These are phyloP conservation scores for Cygnus olor DNA, from an alignment of 2,797 vertebrate genomes.

Conservation along the genomic window DNA sequence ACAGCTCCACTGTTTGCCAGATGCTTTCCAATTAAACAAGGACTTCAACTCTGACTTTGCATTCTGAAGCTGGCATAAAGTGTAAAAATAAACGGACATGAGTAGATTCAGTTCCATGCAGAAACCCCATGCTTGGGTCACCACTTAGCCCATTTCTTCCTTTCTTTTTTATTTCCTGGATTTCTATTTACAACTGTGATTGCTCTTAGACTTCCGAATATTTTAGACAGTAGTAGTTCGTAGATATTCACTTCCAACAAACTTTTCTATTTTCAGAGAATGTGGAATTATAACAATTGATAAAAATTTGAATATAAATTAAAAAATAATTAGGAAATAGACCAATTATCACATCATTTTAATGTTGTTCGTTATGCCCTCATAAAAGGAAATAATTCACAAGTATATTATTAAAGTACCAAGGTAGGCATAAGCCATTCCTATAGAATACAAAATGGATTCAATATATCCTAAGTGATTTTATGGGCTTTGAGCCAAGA, in stretches of 20 bases:
- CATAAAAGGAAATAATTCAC: neutral
- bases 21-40: neutral
- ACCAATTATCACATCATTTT: neutral
- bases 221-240: neutral
- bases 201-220: neutral
- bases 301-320: neutral
- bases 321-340: neutral
- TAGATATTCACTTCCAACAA: slow-evolving; percentile 48
- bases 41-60: neutral
- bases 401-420: neutral
- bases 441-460: neutral
- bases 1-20: neutral
- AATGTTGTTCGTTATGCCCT: neutral
- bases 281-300: neutral
- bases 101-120: neutral
- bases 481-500: neutral
- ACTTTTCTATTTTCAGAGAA: neutral
- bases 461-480: neutral
- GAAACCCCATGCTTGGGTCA: neutral
- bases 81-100: neutral
- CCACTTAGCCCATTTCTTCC: neutral
- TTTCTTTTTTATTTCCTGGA: neutral
- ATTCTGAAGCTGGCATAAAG: neutral
- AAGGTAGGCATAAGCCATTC: neutral
- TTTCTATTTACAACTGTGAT: neutral